Base-by-base conservation (phyloP, 2,113 vertebrate species). In the Labeo catla region DNA sequence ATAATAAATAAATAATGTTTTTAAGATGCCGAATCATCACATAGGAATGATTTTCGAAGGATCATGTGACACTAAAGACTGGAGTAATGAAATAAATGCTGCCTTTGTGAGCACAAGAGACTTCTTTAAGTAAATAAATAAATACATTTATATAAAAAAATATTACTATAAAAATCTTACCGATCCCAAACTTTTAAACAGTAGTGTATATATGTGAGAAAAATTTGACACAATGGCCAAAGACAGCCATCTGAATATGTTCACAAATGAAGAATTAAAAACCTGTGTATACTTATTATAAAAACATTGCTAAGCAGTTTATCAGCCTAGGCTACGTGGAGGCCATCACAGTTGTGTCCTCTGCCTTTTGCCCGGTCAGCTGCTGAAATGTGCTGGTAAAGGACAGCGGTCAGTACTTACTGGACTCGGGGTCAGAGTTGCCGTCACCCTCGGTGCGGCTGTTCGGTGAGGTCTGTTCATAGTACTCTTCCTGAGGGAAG, bases 391-490 rank as follows among this genome's bases (percentile, higher is more conserved):
- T 80, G 28, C 45, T 39, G 52, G 52, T 70, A 72, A 83, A 57
- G 9, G 19, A 47, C 12, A 16, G 82, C 52, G 54, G 21, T 89
- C 57, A 10, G 86, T 66, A 98, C 98, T 97, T 94, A 99, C 98
- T 97, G 91, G 97, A 98, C 94, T 99, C 98, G 0, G 98, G 98
- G 93, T 99, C 98, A 4, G 98, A 99, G 94, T 99, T 99, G 80
- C 98, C 98, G 0, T 99, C 98, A 83, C 97, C 98, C 92, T 99
- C 98, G 0, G 97, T 99, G 88, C 98, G 96, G 93, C 96, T 99
- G 94, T 96, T 98, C 52, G 96, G 96, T 0, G 97, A 96, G 2
- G 95, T 93, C 90, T 97, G 97, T 90, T 99, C 96, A 6, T 96
- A 98, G 94, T 97, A 98, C 82, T 98, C 96, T 50, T 98, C 97